Evolutionary conservation across 2,797 vertebrate genomes (phyloP).

Genomic region (Monodelphis domestica): DNA sequence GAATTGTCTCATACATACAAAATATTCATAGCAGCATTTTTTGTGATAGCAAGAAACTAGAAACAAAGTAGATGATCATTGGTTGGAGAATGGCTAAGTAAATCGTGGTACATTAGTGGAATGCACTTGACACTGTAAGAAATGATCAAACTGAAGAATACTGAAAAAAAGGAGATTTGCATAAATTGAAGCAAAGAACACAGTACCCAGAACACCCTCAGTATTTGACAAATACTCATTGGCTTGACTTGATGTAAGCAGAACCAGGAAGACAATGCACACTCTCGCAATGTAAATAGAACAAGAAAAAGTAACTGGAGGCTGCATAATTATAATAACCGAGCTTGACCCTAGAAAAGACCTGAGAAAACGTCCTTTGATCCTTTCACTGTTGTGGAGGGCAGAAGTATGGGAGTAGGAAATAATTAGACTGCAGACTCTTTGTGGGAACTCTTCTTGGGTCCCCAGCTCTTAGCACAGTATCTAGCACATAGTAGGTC

Average conservation of each 20-base stretch:
- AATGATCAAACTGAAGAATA: background rate
- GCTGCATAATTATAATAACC: background rate
- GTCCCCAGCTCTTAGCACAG: background rate
- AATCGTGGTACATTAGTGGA: background rate
- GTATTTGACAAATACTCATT: background rate
- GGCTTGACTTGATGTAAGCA: background rate
- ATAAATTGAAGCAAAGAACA: background rate
- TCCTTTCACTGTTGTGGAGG: background rate
- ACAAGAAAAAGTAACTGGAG: background rate
- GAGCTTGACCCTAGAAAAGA: background rate
- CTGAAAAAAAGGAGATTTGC: background rate
- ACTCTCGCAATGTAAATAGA: background rate
- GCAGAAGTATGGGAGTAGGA: background rate
- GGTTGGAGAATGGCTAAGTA: background rate
- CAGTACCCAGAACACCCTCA: background rate
- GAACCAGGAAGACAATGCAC: background rate
- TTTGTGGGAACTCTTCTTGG: background rate
- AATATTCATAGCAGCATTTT: too few relatives aligned
- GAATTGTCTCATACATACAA: too few relatives aligned
- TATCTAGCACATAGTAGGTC: too few relatives aligned
- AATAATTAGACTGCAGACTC: background rate
- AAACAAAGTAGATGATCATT: background rate
- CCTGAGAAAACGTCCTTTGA: background rate
- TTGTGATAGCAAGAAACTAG: background rate
- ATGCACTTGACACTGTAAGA: background rate